Evolutionary conservation across 2,888 invertebrate genomes (phyloP).

Genomic region (Stegana nigrithorax): DNA sequence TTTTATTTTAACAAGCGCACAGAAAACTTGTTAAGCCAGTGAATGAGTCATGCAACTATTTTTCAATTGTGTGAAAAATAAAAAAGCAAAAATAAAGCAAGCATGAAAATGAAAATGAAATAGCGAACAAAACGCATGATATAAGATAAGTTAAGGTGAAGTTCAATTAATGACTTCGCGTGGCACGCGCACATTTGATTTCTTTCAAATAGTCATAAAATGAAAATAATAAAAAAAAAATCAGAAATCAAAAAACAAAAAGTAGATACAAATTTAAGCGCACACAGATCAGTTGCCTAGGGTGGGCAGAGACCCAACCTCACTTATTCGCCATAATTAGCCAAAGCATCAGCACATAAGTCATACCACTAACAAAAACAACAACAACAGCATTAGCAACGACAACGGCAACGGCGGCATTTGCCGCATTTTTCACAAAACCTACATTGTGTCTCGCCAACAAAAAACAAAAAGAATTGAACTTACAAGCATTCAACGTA

Average conservation of each 20-base stretch:
- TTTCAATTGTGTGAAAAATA: not conserved
- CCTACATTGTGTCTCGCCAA: constrained; percentile 23
- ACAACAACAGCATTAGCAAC: constrained; percentile 18
- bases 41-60: constrained; percentile 39
- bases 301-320: constrained; percentile 12
- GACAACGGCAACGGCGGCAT: constrained; percentile 23
- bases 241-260: constrained; percentile 32
- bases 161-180: constrained; percentile 44
- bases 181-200: constrained; percentile 41
- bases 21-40: constrained; percentile 18
- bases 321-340: constrained; percentile 9
- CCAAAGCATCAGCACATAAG: constrained; percentile 11
- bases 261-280: no score
- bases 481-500: constrained; percentile 38
- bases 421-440: constrained; percentile 26
- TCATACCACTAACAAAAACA: not conserved
- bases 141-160: constrained; percentile 42
- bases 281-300: constrained; percentile 29
- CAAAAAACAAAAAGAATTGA: constrained; percentile 29
- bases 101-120: constrained; percentile 8
- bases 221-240: constrained; percentile 25
- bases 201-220: no score
- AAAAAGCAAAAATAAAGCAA: constrained; percentile 13
- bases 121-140: not conserved
- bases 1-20: no score